Conservation (phyloP, 2,888 invertebrate genomes). For the Ormyrus rosae region DNA sequence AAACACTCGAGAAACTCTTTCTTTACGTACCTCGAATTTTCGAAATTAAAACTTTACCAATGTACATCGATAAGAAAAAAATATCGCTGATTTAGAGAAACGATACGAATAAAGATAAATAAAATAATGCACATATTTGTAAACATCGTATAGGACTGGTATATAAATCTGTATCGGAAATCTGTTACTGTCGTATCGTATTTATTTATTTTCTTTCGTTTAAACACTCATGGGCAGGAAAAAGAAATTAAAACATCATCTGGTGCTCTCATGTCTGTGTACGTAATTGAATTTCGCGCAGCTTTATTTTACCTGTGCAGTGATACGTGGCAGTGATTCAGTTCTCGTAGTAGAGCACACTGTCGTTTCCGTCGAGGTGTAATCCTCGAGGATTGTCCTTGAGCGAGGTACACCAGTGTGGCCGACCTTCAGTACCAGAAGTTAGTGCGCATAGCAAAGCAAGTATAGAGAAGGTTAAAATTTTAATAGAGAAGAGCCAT, state of each 20-base stretch:
- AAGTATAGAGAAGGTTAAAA: constrained; percentile 57
- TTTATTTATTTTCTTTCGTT: too few species aligned
- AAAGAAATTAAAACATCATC: constrained; percentile 16
- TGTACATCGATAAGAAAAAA: too few species aligned
- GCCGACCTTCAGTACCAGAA: constrained; percentile 75
- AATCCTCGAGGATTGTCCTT: constrained; percentile 75
- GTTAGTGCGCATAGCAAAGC: constrained; percentile 75
- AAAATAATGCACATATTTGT: too few species aligned
- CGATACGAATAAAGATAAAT: too few species aligned
- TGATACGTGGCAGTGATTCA: constrained; percentile 72
- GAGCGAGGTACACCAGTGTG: constrained; percentile 74
- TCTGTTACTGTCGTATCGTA: too few species aligned
- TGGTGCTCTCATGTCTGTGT: not conserved
- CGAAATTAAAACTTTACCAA: too few species aligned
- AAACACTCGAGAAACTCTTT: too few species aligned
- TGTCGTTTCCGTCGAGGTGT: constrained; percentile 72
- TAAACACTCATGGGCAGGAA: too few species aligned
- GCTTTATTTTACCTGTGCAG: constrained; percentile 70
- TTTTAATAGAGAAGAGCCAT: constrained; percentile 16
- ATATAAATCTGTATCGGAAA: too few species aligned
- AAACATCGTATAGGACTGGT: too few species aligned
- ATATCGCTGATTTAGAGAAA: too few species aligned
- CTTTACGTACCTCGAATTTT: too few species aligned
- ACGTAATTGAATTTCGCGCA: constrained; percentile 51
- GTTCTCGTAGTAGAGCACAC: constrained; percentile 71